Evolutionary conservation across 1,140 invertebrate species (phyloP), one percentile per base, ranked within the genome.

Genomic region (Rhopalosiphum maidis): DNA sequence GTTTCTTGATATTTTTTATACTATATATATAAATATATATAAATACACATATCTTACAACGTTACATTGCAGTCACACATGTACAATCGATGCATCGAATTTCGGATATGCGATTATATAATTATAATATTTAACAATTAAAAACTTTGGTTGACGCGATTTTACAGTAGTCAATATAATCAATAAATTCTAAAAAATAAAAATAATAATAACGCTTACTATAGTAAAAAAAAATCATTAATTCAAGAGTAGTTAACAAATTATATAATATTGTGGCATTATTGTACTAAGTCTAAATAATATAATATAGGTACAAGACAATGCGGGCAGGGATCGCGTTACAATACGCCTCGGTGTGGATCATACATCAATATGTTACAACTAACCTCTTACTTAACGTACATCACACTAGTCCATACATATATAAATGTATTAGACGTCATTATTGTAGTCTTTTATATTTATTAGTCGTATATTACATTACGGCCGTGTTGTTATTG

Each of bases 81-180:
- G n/a, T 77, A 77, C 60, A 77, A 77, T 77, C 15, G 11, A 77
- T 77, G 30, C n/a, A 85, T 85, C 43, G 30, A 87, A n/a, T 87
- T 87, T 43, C 85, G 83, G 83, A 85, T 25, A 21, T 41, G 22
- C 15, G 41, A 30, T 86, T 46, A 30, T 30, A 30, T 30, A 18
- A 86, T 23, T 5, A 22, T 86, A n/a, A 86, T 86, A 46, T 30
- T 87, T 48, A 87, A 87, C 18, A 87, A 87, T n/a, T 46, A 87
- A 87, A 87, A 87, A 48, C 86, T 87, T 87, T 48, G 46, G 86
- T 87, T 46, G 41, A 85, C 35, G 35, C n/a, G 21, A 83, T 83
- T 37, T 22, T 23, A 37, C 5, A 83, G 3, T 77, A 83, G 35
- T 83, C 77, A 25, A 86, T 30, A 41, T 46, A 9, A 30, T 25